These are phyloP conservation scores for Colistium nudipinnis DNA, from an alignment of 2,113 vertebrate species.

Conservation along the genomic window DNA sequence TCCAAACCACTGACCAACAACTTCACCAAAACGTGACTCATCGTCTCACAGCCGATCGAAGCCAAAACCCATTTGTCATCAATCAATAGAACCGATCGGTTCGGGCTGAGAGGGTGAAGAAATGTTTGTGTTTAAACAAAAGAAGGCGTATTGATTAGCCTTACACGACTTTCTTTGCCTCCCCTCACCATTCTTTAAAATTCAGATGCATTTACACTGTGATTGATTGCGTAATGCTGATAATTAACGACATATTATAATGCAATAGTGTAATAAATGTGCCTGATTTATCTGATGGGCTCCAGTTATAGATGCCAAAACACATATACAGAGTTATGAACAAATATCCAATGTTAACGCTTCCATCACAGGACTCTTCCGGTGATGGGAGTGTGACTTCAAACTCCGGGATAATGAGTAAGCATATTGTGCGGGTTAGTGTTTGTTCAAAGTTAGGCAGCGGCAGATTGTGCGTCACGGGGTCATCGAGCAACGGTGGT, in stretches of 20 bases:
- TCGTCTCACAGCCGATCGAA: not conserved
- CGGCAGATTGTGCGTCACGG: conserved; percentile 20
- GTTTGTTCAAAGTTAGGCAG: not conserved
- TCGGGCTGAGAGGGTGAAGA: too few relatives aligned
- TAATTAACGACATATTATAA: too few relatives aligned
- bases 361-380: not conserved
- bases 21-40: not conserved
- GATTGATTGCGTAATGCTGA: too few relatives aligned
- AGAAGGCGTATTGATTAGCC: not conserved
- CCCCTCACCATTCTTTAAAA: not conserved
- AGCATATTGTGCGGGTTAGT: not conserved
- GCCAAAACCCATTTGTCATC: not conserved
- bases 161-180: not conserved
- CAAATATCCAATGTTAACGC: too few relatives aligned
- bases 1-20: not conserved
- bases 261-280: too few relatives aligned
- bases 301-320: too few relatives aligned
- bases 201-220: not conserved
- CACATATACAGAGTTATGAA: too few relatives aligned
- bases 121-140: not conserved
- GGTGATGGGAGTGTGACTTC: not conserved
- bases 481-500: not conserved
- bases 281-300: too few relatives aligned
- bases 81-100: not conserved
- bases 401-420: conserved; percentile 16